Evolutionary conservation across 2,113 vertebrate genomes (phyloP).

Genomic region (Notothenia coriiceps): DNA sequence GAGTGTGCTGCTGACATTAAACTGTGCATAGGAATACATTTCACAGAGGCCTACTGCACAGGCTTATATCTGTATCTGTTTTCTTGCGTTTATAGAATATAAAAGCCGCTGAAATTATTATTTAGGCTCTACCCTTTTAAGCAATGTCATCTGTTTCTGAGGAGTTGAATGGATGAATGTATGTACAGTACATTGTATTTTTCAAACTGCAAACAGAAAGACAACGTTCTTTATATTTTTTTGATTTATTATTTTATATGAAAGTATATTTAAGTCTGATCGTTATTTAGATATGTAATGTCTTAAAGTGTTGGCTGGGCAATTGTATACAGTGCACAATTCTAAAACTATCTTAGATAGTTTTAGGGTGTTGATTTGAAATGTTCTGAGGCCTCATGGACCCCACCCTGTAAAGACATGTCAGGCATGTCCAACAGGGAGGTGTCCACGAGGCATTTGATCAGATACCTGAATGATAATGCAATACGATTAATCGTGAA

Average conservation of each 20-base stretch:
- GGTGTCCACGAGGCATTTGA: background rate
- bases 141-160: background rate
- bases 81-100: background rate
- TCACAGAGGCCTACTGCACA: constrained; percentile 25
- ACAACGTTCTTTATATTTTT: background rate
- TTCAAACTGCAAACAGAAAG: background rate
- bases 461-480: background rate
- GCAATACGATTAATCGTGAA: background rate
- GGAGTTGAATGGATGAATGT: background rate
- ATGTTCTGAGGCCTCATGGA: background rate
- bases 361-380: background rate
- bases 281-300: no score
- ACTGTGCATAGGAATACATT: constrained; percentile 54
- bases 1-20: constrained; percentile 71
- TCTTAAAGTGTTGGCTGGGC: background rate
- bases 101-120: background rate
- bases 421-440: constrained; percentile 1
- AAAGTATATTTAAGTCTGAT: background rate
- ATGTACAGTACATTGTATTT: background rate
- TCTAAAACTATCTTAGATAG: background rate
- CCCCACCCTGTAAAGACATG: background rate
- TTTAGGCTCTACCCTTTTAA: background rate
- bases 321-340: background rate
- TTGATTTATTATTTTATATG: background rate
- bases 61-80: constrained; percentile 16